Evolutionary conservation across 2,888 invertebrate species (phyloP), one percentile per base, ranked within the genome.

Genomic region (Gisinianus flammeolus): DNA sequence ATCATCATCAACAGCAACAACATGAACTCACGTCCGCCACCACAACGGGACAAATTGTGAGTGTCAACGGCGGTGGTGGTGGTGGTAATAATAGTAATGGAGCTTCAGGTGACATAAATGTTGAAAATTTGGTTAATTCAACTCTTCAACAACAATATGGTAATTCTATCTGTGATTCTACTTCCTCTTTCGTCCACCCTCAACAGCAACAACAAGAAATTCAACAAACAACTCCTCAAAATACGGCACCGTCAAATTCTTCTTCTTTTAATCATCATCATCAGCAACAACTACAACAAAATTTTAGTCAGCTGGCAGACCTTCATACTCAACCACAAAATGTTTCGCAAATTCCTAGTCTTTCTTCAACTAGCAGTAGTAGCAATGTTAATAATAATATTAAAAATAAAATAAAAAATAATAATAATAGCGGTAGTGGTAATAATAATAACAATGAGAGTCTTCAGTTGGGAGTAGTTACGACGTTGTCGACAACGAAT

Each of bases 161-260:
- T 44, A 80, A 70, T 81, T 76, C 79, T 74, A 80, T 82, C 84
- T 84, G 84, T 84, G 84, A 84, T 84, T 81, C 84, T 74, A 81
- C 67, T 76, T 69, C 76, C 64, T 71, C 74, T 72, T 81, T 79
- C 73, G 72, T 79, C 72, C 79, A 80, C 44, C 76, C 77, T 72
- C 74, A 74, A 54, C 82, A 81, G 30, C 80, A 82, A 54, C 81
- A 81, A 64, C 80, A 82, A 30, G 79, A 80, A 73, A 79, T 19
- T 52, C 28, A 4, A n/a, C 10, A 30, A 31, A 64, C 66, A 2
- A 69, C 56, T 22, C 19, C 56, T 56, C 44, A 33, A n/a, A 52
- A 52, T 76, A 19, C 56, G 67, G 26, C 58, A n/a, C 22, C 64
- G 16, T 78, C 31, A 67, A 78, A 66, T 73, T 28, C 62, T 62